A percentile compares a stretch with the other conserved stretches of the same genome.
Evolutionary conservation across 2,888 invertebrate species (phyloP).

Genomic region (Aspidiotus rigidus): DNA sequence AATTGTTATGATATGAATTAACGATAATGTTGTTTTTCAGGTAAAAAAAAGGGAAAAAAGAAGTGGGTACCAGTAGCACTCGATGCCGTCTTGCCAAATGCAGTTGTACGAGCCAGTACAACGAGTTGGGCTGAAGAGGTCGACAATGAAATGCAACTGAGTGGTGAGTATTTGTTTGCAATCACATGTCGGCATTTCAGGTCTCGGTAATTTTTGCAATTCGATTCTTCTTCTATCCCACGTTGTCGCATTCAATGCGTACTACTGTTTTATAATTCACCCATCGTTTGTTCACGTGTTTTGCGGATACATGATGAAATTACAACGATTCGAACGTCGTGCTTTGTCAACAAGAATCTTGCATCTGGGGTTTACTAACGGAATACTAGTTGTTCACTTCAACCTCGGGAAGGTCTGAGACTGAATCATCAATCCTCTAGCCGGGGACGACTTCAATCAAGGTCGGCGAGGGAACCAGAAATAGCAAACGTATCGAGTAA

Average conservation of each 20-base stretch:
- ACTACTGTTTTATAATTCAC: no score
- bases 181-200: no score
- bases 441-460: constrained; percentile 55
- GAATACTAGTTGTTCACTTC: constrained; percentile 45
- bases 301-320: constrained; percentile 25
- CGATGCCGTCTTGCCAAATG: constrained; percentile 63
- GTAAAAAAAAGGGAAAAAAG: constrained; percentile 78
- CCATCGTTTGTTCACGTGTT: no score
- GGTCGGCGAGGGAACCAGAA: constrained; percentile 67
- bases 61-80: constrained; percentile 74
- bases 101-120: constrained; percentile 47
- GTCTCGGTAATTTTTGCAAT: no score
- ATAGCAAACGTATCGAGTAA: constrained; percentile 46
- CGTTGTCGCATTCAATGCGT: no score
- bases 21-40: constrained; percentile 45
- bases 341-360: constrained; percentile 59
- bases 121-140: constrained; percentile 70
- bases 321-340: constrained; percentile 12
- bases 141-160: constrained; percentile 64
- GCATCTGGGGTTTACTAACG: constrained; percentile 60
- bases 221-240: no score
- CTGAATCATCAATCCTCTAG: constrained; percentile 53
- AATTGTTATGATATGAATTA: no score
- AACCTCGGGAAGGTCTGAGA: constrained; percentile 75
- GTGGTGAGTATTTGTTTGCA: constrained; percentile 41